Percentiles rank a stretch among this genome's conserved stretches.
phyloP scores from a whole-genome alignment of 2,797 vertebrate genomes.

The Hypotaenidia okinawae region DNA sequence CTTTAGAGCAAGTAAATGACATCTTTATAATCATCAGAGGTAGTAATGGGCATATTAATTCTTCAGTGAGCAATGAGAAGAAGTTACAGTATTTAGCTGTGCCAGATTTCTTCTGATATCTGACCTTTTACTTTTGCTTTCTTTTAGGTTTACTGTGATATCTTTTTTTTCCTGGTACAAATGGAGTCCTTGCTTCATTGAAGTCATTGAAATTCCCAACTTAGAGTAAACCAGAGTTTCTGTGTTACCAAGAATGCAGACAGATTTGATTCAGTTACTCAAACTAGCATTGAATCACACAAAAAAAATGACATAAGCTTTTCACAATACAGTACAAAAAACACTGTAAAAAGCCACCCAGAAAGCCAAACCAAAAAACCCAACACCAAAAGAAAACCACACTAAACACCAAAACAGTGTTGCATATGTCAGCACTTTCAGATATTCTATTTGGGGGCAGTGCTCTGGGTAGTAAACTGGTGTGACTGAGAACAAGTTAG shows the following conservation, averaged over 20 bases:
- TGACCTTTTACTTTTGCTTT: background rate
- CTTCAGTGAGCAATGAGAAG: background rate
- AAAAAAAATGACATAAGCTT: background rate
- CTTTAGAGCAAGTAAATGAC: background rate
- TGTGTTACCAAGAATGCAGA: background rate
- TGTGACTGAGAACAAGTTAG: background rate
- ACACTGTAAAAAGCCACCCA: background rate
- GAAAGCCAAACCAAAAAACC: too few species aligned
- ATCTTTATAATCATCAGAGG: background rate
- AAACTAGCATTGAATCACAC: background rate
- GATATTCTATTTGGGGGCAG: background rate
- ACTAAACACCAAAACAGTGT: too few species aligned
- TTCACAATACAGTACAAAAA: background rate
- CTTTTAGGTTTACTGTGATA: background rate
- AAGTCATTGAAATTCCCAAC: background rate
- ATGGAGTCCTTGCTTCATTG: background rate
- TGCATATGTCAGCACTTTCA: background rate
- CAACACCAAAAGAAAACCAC: too few species aligned
- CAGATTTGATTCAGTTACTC: background rate
- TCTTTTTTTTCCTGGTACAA: background rate
- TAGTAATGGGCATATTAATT: conserved; percentile 8
- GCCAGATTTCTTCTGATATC: background rate
- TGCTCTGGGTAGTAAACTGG: background rate
- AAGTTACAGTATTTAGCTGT: background rate
- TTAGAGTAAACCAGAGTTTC: background rate